A percentile compares a stretch with the other conserved stretches of the same genome.
These are phyloP conservation scores for Creontiades dilutus DNA, from an alignment of 2,888 invertebrate genomes.

Conservation along the genomic window DNA sequence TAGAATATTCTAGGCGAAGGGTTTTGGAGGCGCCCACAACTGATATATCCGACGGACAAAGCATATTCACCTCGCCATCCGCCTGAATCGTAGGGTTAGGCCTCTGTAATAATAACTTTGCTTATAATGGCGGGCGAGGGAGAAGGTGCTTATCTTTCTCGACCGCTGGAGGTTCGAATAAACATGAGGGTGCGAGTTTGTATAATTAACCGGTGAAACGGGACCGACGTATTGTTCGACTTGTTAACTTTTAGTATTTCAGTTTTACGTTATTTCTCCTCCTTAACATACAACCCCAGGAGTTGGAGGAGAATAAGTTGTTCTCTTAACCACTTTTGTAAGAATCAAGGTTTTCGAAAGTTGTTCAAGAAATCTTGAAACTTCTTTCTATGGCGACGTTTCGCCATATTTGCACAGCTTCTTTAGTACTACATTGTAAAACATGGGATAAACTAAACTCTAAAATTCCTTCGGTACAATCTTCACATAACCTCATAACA, in stretches of 20 bases:
- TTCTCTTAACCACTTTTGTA: too few species aligned
- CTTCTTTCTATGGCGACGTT: too few species aligned
- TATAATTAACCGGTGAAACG: not conserved
- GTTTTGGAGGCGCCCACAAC: not conserved
- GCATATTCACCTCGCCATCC: conserved; percentile 16
- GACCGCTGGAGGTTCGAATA: not conserved
- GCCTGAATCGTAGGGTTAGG: not conserved
- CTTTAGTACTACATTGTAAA: too few species aligned
- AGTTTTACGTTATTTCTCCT: not conserved
- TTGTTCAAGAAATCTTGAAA: too few species aligned
- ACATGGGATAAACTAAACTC: too few species aligned
- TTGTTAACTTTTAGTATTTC: not conserved
- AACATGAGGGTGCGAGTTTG: conserved; percentile 31
- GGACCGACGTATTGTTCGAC: not conserved
- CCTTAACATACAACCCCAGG: too few species aligned
- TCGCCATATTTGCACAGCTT: too few species aligned
- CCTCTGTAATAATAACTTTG: conserved; percentile 1
- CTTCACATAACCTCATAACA: too few species aligned
- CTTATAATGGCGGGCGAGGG: not conserved
- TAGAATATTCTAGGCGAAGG: conserved; percentile 20
- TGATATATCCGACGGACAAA: conserved; percentile 30
- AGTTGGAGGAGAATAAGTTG: too few species aligned
- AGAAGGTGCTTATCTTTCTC: not conserved
- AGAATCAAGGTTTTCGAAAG: too few species aligned
- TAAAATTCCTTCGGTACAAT: too few species aligned